Base-by-base conservation (phyloP, 2,113 vertebrate species). In the Paedocypris sp. region DNA sequence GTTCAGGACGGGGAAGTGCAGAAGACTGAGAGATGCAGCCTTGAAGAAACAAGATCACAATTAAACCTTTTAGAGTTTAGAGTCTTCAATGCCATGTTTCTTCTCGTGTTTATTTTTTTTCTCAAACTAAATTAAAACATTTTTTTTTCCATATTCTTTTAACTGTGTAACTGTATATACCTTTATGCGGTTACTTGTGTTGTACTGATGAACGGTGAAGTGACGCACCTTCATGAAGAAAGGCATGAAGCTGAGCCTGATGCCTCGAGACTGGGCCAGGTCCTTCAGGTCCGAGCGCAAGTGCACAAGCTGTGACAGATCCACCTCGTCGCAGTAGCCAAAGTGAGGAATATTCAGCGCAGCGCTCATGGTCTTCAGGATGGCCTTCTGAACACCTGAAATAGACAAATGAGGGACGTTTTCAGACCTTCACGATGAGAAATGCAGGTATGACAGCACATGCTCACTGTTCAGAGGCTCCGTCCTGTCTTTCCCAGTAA, bases 341-440 rank as follows among this genome's bases (percentile, higher is more conserved):
- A 98, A 94, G 78, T 95, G 93, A 13, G 93, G 94, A 15, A 94
- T 96, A 80, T 89, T 90, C 74, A 97, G 68, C 6, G 94, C 91
- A 1, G 84, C 86, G 1, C 78, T 85, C 94, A 98, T 97, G 0
- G 86, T 94, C 82, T 89, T 95, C 20, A 92, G 86, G 93, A 98
- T 98, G 4, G 89, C 89, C 68, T 89, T 93, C 2, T 91, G 90
- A 81, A 97, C 94, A 43, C 92, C 94, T 98, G 72, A 2, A 38
- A 33, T 75, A 10, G 12, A 13, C 20, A 2, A 25, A 13, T n/a
- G 13, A n/a, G 11, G n/a, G 18, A n/a, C 18, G 6, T 42, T 19
- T 41, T 42, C 19, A 43, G 41, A 5, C 9, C 19, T n/a, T n/a
- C n/a, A n/a, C n/a, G n/a, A n/a, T n/a, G n/a, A n/a, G n/a, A n/a